These are phyloP conservation scores for Brachyalestes nurse DNA, from an alignment of 2,797 vertebrate genomes.

Conservation along the genomic window DNA sequence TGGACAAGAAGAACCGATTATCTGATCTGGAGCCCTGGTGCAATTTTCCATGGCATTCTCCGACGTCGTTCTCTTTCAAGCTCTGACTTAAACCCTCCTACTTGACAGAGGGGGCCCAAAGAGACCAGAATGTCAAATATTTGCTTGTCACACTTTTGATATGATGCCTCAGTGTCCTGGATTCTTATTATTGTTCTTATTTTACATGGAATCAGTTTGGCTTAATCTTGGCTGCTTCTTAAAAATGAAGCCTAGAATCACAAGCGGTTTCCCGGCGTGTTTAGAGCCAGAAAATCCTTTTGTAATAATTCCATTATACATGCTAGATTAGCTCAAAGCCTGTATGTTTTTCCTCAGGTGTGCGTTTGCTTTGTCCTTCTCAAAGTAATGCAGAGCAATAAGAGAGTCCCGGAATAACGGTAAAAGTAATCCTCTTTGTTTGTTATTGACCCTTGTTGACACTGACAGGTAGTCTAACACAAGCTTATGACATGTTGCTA, in stretches of 20 bases:
- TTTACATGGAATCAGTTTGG: slow-evolving; percentile 38
- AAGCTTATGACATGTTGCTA: slow-evolving; percentile 35
- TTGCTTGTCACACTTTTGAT: slow-evolving; percentile 32
- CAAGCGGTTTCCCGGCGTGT: slow-evolving; percentile 13
- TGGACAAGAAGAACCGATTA: slow-evolving; percentile 48
- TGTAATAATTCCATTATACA: slow-evolving; percentile 50
- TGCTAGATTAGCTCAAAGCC: slow-evolving; percentile 43
- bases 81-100: slow-evolving; percentile 45
- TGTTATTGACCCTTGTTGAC: slow-evolving; percentile 47
- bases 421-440: slow-evolving; percentile 42
- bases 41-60: slow-evolving; percentile 53
- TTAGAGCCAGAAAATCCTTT: slow-evolving; percentile 30
- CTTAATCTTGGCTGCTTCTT: slow-evolving; percentile 19
- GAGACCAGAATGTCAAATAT: slow-evolving; percentile 26
- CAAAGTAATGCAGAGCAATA: background rate
- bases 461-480: slow-evolving; percentile 11
- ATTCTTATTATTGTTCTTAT: slow-evolving; percentile 8
- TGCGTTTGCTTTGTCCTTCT: slow-evolving; percentile 34
- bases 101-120: slow-evolving; percentile 40
- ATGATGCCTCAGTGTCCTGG: background rate
- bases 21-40: slow-evolving; percentile 47
- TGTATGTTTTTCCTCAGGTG: slow-evolving; percentile 32
- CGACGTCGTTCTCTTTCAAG: slow-evolving; percentile 40
- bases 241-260: slow-evolving; percentile 34
- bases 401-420: slow-evolving; percentile 38